Evolutionary conservation across 92 coral and sea anemone species (phyloP), one percentile per base, ranked within the genome.

Genomic region (Paramuricea clavata): DNA sequence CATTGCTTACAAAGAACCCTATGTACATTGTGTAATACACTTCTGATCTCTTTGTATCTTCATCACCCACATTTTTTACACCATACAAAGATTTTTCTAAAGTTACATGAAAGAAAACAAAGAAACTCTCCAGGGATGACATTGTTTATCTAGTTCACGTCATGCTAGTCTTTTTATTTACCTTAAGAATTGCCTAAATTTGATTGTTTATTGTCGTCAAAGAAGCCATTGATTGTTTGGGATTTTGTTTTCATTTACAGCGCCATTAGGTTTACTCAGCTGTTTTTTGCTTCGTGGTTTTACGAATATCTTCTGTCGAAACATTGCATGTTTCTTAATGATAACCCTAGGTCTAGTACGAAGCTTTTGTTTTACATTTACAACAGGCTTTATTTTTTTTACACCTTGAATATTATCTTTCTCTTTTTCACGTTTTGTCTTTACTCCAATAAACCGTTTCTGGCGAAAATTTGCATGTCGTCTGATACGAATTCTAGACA

Each of bases 271-370:
- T 31, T 65, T 31, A 28, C 19, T 5, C 72, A 31, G 27, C 72
- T 65, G 72, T 31, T n/a, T 12, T 33, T 31, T 31, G 0, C 41
- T 65, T n/a, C n/a, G 41, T 31, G 19, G 5, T 65, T 28, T 6
- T 65, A 31, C 72, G 41, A 65, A 65, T 31, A n/a, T 65, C 22
- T 31, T 65, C 39, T 65, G 72, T 65, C 72, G 39, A 31, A 65
- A 65, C 72, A 65, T 3, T 16, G 72, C 39, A 19, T 65, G 72
- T 12, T 19, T 65, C 22, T 65, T 65, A 2, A 65, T 65, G 6
- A 3, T 15, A 31, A 65, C 72, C 11, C 6, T 65, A 19, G 62
- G 19, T 12, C 28, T 25, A 31, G 19, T 19, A 1, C 8, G 70
- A 15, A 31, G 21, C 32, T 60, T 60, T 60, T 13, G 68, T 60